Evolutionary conservation across 2,797 vertebrate genomes (phyloP), one percentile per base, ranked within the genome.

Genomic region (Crax fasciolata): DNA sequence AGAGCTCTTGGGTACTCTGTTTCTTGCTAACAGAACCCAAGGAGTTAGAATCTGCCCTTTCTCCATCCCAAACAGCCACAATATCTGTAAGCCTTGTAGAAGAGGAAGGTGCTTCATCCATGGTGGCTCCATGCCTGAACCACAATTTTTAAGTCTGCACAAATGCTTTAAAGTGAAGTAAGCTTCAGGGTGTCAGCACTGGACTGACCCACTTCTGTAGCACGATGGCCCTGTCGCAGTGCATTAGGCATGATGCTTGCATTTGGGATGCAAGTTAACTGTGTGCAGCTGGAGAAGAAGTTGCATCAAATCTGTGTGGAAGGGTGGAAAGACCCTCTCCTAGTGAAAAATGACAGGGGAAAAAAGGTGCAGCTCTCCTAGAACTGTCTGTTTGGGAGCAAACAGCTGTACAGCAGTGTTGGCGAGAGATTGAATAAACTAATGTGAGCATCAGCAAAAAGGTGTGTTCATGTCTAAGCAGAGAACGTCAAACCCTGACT

Each of bases 181-280:
- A 74, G 71, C 88, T 89, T 70, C 44, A 43, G 78, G 52, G 57
- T 87, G 84, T 59, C n/a, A 79, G 84, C 59, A 14, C 49, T 77
- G 90, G 74, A 35, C 52, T 96, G 95, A 94, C 91, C 93, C 93
- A 91, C 74, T 90, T 96, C 75, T 71, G 21, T 78, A 44, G 43
- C 65, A 32, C 7, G 3, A 2, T 79, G 77, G 49, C 70, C 38
- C 62, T 81, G 95, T 94, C 89, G 58, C 13, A 78, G 62, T 30
- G 28, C 35, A 17, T 96, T 87, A 94, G 83, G 71, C 61, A 46
- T 2, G 2, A 13, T 11, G 54, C 14, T 51, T 49, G 70, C 78
- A 48, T 84, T 84, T 80, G 77, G 74, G 73, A 77, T 55, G 54
- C 58, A 32, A 49, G 74, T 61, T 41, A 62, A 41, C 52, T 44